Percentiles rank a stretch among this genome's conserved stretches.
Evolutionary conservation across 1,140 invertebrate species (phyloP).

Genomic region (Drosophila burlai): DNA sequence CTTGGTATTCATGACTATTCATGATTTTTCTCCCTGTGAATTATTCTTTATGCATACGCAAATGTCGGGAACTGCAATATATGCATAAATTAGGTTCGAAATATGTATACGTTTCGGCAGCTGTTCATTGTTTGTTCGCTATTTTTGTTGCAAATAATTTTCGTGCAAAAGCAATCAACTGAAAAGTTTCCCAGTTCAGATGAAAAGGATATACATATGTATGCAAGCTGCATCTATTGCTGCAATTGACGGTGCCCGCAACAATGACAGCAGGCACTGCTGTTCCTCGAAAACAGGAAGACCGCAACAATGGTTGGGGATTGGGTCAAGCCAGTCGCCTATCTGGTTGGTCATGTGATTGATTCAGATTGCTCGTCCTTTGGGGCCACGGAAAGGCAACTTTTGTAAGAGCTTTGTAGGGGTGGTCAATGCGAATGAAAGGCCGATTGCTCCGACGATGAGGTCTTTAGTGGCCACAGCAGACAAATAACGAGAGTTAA

Average conservation of each 20-base stretch:
- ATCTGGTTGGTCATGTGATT: slow-evolving; percentile 9
- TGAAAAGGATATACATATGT: neutral
- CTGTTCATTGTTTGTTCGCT: neutral
- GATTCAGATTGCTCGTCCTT: slow-evolving; percentile 15
- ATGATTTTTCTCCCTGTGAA: neutral
- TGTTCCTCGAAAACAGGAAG: neutral
- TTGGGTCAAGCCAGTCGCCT: slow-evolving; percentile 1
- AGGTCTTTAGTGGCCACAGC: slow-evolving; percentile 6
- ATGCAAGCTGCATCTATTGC: neutral
- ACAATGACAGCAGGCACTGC: neutral
- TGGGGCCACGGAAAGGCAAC: neutral
- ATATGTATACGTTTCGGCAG: too few species aligned
- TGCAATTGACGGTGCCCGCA: neutral
- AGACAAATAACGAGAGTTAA: slow-evolving; percentile 17
- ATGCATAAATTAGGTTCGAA: neutral
- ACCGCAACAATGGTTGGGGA: slow-evolving; percentile 6
- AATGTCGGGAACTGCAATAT: neutral
- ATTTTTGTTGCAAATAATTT: slow-evolving; percentile 1
- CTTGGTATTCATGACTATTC: neutral
- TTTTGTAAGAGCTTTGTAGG: slow-evolving; percentile 1
- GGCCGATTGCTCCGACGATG: slow-evolving; percentile 2
- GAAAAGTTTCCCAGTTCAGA: neutral
- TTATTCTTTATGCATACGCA: neutral
- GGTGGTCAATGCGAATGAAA: neutral
- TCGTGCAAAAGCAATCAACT: neutral